Conservation (phyloP, 1,140 invertebrate genomes). For the Dryas iulia region DNA sequence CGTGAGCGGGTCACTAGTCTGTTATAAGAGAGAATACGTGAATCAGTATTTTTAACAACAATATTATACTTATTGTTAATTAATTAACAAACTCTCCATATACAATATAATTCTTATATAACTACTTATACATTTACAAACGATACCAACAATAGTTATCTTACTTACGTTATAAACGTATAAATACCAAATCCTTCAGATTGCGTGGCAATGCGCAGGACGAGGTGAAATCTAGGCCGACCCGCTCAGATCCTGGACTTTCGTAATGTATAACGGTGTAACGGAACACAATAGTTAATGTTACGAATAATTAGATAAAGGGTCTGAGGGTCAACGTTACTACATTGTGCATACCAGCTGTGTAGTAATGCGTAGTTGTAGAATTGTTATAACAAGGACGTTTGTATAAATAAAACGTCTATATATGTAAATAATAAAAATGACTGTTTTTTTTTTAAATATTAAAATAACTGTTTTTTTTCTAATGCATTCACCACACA, state of each 20-base stretch:
- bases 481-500: too few species aligned
- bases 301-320: not conserved
- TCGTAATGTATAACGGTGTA: conserved; percentile 15
- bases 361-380: not conserved
- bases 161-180: not conserved
- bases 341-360: not conserved
- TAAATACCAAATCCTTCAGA: not conserved
- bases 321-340: not conserved
- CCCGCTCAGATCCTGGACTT: conserved; percentile 25
- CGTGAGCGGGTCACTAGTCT: too few species aligned
- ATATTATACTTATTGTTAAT: too few species aligned
- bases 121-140: too few species aligned
- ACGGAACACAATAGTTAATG: conserved; percentile 30
- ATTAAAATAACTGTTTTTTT: too few species aligned
- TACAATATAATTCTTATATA: too few species aligned
- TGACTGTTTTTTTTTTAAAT: too few species aligned
- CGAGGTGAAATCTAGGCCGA: conserved; percentile 42
- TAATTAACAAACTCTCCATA: too few species aligned
- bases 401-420: not conserved
- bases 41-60: too few species aligned
- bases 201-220: conserved; percentile 24
- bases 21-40: too few species aligned
- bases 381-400: not conserved
- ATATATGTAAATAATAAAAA: too few species aligned
- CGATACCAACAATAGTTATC: too few species aligned